phyloP scores from a whole-genome alignment of 2,888 invertebrate genomes.

The Hypena proboscidalis region DNA sequence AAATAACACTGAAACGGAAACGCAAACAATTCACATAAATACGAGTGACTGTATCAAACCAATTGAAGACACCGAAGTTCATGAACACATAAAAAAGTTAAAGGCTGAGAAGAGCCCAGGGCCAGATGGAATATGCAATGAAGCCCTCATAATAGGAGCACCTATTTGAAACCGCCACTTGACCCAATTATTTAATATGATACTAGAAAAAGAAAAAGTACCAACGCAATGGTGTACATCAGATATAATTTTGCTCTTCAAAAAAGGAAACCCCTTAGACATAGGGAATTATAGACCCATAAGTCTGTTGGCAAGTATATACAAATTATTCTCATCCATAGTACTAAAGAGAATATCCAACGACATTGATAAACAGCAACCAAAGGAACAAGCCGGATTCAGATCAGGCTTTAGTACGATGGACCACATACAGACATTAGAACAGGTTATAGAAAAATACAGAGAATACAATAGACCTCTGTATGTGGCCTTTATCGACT shows the following conservation, averaged over 20 bases:
- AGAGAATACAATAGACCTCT: no score
- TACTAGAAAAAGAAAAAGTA: neutral
- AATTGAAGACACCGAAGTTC: neutral
- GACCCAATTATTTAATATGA: neutral
- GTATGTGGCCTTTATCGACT: slow-evolving; percentile 9
- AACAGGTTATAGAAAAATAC: no score
- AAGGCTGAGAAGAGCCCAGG: slow-evolving; percentile 1
- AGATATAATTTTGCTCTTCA: slow-evolving; percentile 20
- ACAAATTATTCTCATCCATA: slow-evolving; percentile 14
- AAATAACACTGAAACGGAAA: no score
- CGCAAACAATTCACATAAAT: no score
- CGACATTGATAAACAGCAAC: no score
- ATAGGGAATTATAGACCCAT: slow-evolving; percentile 22
- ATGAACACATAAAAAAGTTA: neutral
- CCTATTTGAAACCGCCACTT: neutral
- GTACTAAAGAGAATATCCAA: slow-evolving; percentile 7
- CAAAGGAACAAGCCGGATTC: slow-evolving; percentile 5
- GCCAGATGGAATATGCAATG: neutral
- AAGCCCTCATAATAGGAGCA: neutral
- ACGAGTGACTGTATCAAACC: no score
- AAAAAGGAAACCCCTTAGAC: slow-evolving; percentile 17
- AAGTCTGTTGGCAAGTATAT: slow-evolving; percentile 18
- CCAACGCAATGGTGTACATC: slow-evolving; percentile 19
- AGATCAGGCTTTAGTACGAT: no score
- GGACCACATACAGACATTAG: no score